Conservation (phyloP, 2,797 vertebrate genomes). For the Argentina silus region DNA sequence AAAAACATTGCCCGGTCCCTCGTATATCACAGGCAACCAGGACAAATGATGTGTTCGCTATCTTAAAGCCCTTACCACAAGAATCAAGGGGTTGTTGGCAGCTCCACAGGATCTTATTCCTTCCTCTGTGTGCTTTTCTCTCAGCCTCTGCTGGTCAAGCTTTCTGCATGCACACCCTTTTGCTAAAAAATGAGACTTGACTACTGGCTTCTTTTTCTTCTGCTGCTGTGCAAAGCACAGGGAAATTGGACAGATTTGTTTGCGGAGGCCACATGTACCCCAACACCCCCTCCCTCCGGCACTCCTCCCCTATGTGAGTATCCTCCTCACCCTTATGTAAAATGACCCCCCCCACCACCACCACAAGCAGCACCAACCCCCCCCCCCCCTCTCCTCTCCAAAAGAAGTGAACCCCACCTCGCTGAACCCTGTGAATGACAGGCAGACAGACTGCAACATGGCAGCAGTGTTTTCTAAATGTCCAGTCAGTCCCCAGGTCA, state of each 20-base stretch:
- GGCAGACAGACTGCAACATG: not conserved
- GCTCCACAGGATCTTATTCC: conserved; percentile 2
- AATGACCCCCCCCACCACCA: not conserved
- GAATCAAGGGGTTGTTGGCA: not conserved
- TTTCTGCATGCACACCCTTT: conserved; percentile 37
- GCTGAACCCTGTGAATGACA: not conserved
- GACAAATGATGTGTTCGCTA: conserved; percentile 13
- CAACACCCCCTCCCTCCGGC: conserved; percentile 5
- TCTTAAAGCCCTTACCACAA: conserved; percentile 27
- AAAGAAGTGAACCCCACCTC: not conserved
- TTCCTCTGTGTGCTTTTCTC: conserved; percentile 24
- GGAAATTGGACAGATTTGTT: conserved; percentile 51
- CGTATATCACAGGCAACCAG: not conserved
- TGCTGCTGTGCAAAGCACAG: conserved; percentile 40
- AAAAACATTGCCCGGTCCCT: not conserved
- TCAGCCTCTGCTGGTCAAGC: conserved; percentile 31
- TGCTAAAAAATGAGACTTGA: conserved; percentile 48
- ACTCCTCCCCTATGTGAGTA: not conserved
- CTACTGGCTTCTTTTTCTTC: conserved; percentile 15
- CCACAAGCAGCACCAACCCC: too few relatives aligned
- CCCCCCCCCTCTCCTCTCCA: not conserved
- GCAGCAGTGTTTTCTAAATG: not conserved
- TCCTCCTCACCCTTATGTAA: conserved; percentile 1
- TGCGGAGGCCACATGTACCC: conserved; percentile 36
- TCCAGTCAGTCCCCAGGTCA: too few relatives aligned